These are phyloP conservation scores for Formica aserva DNA, from an alignment of 2,888 invertebrate genomes.

Conservation along the genomic window DNA sequence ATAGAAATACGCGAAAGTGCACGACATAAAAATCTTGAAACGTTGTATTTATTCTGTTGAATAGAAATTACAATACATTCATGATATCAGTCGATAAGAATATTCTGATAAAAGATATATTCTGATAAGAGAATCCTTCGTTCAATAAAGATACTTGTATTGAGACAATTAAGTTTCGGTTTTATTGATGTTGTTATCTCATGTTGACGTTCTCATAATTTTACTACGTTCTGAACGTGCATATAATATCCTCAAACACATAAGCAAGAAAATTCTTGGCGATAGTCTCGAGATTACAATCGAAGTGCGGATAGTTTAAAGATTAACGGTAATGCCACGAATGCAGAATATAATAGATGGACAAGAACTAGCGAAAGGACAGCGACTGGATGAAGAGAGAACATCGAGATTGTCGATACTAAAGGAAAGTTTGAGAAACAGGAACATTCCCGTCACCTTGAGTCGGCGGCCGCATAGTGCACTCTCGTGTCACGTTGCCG, in stretches of 20 bases:
- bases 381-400: slow-evolving; percentile 6
- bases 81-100: not conserved
- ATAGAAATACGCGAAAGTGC: not conserved
- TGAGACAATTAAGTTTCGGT: not conserved
- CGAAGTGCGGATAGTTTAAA: not conserved
- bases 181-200: not conserved
- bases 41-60: not conserved
- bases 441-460: slow-evolving; percentile 50
- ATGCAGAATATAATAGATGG: not conserved
- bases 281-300: not conserved
- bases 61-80: not conserved
- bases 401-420: slow-evolving; percentile 34
- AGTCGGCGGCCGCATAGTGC: slow-evolving; percentile 78
- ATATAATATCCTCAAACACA: not conserved
- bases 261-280: not conserved
- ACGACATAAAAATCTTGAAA: not conserved
- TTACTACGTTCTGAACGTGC: not conserved
- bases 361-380: not conserved
- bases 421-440: slow-evolving; percentile 59
- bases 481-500: slow-evolving; percentile 80
- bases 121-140: not conserved
- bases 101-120: not conserved
- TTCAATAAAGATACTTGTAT: not conserved
- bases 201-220: not conserved
- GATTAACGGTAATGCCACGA: not conserved